phyloP scores from a whole-genome alignment of 1,140 invertebrate species.

The Chelonus insularis region DNA sequence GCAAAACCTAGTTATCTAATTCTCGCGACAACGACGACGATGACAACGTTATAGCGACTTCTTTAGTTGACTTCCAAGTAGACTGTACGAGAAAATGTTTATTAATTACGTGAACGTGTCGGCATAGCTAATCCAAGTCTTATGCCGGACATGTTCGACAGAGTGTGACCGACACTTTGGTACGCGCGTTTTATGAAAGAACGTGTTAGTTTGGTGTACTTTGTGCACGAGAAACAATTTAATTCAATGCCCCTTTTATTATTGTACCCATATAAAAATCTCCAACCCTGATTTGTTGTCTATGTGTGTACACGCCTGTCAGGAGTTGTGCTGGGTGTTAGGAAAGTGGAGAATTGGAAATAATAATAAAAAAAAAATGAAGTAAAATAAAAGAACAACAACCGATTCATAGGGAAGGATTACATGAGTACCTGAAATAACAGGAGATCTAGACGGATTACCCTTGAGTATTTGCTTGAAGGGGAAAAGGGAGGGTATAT shows the following conservation, averaged over 20 bases:
- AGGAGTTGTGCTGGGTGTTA: not conserved
- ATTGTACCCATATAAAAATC: not conserved
- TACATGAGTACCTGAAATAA: slow-evolving; percentile 27
- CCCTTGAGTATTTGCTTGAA: slow-evolving; percentile 18
- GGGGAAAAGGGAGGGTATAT: not conserved
- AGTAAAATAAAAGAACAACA: slow-evolving; percentile 9
- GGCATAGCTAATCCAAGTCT: slow-evolving; percentile 3
- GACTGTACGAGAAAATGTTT: slow-evolving; percentile 24
- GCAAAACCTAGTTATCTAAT: slow-evolving; percentile 3
- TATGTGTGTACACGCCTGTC: no score
- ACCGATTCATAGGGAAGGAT: slow-evolving; percentile 17
- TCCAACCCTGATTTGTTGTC: no score
- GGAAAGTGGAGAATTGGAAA: not conserved
- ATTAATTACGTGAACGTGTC: slow-evolving; percentile 24
- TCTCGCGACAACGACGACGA: not conserved
- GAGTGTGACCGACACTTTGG: slow-evolving; percentile 17
- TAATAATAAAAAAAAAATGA: slow-evolving; percentile 1
- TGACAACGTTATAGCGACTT: slow-evolving; percentile 3
- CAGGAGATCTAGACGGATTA: slow-evolving; percentile 25
- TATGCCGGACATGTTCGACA: slow-evolving; percentile 16
- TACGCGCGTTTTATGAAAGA: not conserved
- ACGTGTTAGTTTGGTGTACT: slow-evolving; percentile 1
- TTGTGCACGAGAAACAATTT: not conserved
- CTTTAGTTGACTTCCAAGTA: slow-evolving; percentile 5
- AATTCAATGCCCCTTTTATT: not conserved